Conservation (phyloP, 2,888 invertebrate species). For the Caenorhabditis sp. region DNA sequence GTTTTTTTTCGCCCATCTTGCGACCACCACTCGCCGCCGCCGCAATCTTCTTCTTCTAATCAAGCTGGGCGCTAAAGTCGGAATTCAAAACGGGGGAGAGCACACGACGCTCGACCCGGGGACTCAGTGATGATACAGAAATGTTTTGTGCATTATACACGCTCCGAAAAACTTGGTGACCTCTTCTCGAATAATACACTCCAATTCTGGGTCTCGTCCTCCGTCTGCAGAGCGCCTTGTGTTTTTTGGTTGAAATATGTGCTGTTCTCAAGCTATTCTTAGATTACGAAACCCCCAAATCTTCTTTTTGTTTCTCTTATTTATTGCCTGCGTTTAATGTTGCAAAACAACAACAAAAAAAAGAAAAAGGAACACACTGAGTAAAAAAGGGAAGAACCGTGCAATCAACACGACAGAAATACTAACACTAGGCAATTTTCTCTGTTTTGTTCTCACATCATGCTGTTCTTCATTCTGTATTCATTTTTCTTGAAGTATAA, state of each 20-base stretch:
- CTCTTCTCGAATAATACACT: conserved; percentile 55
- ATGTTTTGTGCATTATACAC: conserved; percentile 63
- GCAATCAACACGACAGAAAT: too few species aligned
- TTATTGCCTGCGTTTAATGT: conserved; percentile 8
- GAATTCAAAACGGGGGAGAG: conserved; percentile 34
- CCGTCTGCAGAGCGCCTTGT: conserved; percentile 12
- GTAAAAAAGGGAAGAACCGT: too few species aligned
- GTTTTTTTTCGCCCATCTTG: background rate
- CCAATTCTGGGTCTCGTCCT: conserved; percentile 17
- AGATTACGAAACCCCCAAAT: background rate
- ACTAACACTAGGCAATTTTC: too few species aligned
- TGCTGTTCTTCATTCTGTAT: background rate
- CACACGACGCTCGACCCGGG: background rate
- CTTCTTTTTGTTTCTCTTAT: background rate
- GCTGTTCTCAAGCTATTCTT: conserved; percentile 15
- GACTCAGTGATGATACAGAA: conserved; percentile 53
- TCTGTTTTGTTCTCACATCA: too few species aligned
- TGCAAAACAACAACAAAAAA: background rate
- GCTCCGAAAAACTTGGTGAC: conserved; percentile 63
- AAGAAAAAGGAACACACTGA: background rate
- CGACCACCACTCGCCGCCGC: background rate
- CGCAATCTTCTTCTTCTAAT: conserved; percentile 43
- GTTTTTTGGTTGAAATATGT: conserved; percentile 29
- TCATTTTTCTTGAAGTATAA: background rate
- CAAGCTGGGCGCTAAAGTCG: conserved; percentile 31